Conservation (phyloP, 2,113 vertebrate genomes). For the Chrysochloris asiatica region DNA sequence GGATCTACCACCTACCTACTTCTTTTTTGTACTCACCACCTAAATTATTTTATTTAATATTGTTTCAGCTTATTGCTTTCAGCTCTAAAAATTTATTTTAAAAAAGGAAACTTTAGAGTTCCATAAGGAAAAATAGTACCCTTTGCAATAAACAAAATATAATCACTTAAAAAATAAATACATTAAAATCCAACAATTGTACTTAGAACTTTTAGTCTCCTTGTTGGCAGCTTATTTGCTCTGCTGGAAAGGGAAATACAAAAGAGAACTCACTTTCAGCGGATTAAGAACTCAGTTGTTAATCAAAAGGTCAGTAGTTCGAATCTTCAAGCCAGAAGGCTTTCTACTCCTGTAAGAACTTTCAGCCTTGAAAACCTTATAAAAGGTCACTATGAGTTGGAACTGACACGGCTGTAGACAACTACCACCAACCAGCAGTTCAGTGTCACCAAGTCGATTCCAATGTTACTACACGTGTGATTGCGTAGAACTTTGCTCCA, state of each 20-base stretch:
- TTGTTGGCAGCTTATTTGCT: neutral
- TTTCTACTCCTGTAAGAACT: too few relatives aligned
- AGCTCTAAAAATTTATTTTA: slow-evolving; percentile 28
- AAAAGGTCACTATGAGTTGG: too few relatives aligned
- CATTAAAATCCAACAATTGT: neutral
- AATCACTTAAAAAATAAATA: neutral
- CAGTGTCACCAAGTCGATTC: too few relatives aligned
- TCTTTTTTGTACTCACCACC: neutral
- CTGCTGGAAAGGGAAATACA: neutral
- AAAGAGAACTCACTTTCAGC: neutral
- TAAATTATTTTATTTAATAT: neutral
- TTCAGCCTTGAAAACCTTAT: too few relatives aligned
- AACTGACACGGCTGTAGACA: too few relatives aligned
- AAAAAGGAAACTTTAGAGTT: slow-evolving; percentile 47
- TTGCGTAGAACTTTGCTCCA: too few relatives aligned
- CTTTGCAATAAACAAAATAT: neutral
- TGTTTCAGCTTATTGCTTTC: neutral
- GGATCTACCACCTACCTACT: neutral
- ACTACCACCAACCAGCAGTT: too few relatives aligned
- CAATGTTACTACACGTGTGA: too few relatives aligned
- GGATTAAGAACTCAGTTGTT: too few relatives aligned
- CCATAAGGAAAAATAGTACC: slow-evolving; percentile 22
- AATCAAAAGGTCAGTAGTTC: too few relatives aligned
- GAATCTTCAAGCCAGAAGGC: too few relatives aligned
- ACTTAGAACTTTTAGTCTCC: neutral